Base-by-base conservation (phyloP, 2,888 invertebrate genomes). In the Phengaris alcon region DNA sequence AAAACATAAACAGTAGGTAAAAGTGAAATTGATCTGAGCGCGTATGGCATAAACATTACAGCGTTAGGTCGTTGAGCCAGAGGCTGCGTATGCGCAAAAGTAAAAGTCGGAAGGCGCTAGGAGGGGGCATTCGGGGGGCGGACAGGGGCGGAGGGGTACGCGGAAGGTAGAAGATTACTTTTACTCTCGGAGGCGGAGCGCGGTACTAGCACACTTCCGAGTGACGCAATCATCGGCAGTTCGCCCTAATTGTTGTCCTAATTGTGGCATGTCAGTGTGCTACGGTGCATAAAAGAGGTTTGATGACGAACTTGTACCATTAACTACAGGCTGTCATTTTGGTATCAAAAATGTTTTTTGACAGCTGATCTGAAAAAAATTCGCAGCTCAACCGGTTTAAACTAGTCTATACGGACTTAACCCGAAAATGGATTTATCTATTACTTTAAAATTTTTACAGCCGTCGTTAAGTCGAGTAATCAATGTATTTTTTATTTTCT, bases 91-190 rank as follows among this genome's bases (percentile, higher is more conserved):
- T 78, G 79, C 79, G 77, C 82, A 84, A 90, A 91, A 91, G 92
- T 91, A 91, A 91, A 91, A 91, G 91, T 90, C 86, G 88, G 88
- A 88, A 88, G 87, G 83, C 79, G 81, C 76, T 77, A 48, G 78
- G 76, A 77, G 68, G 77, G 74, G 74, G 78, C 46, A 78, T 75
- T 35, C 35, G 35, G 35, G 35, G 35, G 35, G 35, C 35, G 35
- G 35, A 35, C 35, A 4, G 35, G 35, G 35, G 35, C 35, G 78
- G 74, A 75, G 76, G 76, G 75, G 80, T 78, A 87, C 82, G 84
- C 88, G 91, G 90, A 89, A 90, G 85, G 83, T 88, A 88, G 88
- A 89, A 88, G 87, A 89, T 84, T 85, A 90, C 90, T 91, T 89
- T 90, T 91, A 91, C 90, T 91, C 90, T 91, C 88, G 75, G 75